Evolutionary conservation across 2,113 vertebrate genomes (phyloP).

Genomic region (Mirza zaza): DNA sequence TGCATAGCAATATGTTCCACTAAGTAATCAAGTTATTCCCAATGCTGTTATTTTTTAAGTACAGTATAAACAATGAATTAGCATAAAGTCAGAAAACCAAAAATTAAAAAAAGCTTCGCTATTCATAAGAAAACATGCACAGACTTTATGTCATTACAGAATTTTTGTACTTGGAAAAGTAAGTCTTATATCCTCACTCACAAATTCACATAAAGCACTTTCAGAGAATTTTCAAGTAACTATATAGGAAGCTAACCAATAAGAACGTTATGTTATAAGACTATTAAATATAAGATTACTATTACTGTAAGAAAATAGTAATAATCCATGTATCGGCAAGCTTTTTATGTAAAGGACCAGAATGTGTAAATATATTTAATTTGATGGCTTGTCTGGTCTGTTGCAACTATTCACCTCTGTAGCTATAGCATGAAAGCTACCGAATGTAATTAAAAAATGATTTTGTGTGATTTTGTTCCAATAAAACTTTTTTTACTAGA

Average conservation of each 20-base stretch:
- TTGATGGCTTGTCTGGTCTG: not conserved
- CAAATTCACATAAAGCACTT: not conserved
- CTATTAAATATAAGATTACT: not conserved
- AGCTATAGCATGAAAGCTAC: not conserved
- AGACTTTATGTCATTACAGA: not conserved
- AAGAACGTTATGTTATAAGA: not conserved
- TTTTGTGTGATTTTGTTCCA: not conserved
- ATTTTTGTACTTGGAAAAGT: not conserved
- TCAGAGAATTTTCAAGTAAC: not conserved
- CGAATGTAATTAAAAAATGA: not conserved
- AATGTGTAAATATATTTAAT: not conserved
- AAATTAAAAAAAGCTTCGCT: not conserved
- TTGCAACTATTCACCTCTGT: not conserved
- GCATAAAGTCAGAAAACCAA: not conserved
- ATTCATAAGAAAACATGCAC: not conserved
- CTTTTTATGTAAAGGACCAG: not conserved
- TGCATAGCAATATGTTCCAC: not conserved
- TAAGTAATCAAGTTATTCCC: slow-evolving; percentile 17
- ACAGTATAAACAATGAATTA: slow-evolving; percentile 37
- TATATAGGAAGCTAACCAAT: not conserved
- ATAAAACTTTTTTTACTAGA: not conserved
- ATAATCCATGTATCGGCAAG: not conserved
- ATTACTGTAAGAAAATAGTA: not conserved
- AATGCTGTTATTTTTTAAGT: not conserved
- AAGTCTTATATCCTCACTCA: not conserved